Percentiles rank a stretch among this genome's conserved stretches.
These are phyloP conservation scores for Trichechus manatus DNA, from an alignment of 2,113 vertebrate species.

Conservation along the genomic window DNA sequence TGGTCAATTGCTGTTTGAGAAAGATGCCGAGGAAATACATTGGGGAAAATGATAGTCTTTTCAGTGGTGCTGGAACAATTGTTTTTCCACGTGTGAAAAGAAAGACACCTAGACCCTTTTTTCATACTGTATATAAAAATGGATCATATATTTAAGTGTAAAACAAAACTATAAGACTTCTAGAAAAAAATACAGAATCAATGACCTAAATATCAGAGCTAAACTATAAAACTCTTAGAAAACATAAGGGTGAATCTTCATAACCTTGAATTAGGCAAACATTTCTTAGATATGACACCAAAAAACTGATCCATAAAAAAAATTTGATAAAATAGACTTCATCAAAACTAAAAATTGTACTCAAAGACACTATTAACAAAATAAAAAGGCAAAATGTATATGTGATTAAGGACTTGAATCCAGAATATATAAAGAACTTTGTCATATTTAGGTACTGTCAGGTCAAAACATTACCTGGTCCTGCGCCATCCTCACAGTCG, in stretches of 20 bases:
- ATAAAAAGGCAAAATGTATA: not conserved
- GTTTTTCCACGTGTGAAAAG: not conserved
- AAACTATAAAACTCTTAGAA: not conserved
- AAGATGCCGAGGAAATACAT: no score
- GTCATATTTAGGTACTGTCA: no score
- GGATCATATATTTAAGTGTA: not conserved
- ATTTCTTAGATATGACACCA: no score
- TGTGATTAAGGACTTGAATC: not conserved
- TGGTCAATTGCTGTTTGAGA: no score
- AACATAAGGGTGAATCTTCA: not conserved
- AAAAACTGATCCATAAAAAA: not conserved
- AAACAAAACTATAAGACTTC: no score
- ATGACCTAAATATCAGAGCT: not conserved
- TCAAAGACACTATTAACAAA: not conserved
- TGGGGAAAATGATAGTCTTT: not conserved
- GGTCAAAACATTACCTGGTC: no score
- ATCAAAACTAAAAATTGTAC: not conserved
- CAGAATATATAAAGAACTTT: slow-evolving; percentile 21
- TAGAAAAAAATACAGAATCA: not conserved
- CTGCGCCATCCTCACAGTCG: no score
- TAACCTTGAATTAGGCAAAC: no score
- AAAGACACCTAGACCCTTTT: not conserved
- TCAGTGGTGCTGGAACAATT: not conserved
- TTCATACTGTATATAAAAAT: not conserved
- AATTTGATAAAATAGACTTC: not conserved